phyloP scores from a whole-genome alignment of 2,797 vertebrate genomes.

The Sus cebifrons region DNA sequence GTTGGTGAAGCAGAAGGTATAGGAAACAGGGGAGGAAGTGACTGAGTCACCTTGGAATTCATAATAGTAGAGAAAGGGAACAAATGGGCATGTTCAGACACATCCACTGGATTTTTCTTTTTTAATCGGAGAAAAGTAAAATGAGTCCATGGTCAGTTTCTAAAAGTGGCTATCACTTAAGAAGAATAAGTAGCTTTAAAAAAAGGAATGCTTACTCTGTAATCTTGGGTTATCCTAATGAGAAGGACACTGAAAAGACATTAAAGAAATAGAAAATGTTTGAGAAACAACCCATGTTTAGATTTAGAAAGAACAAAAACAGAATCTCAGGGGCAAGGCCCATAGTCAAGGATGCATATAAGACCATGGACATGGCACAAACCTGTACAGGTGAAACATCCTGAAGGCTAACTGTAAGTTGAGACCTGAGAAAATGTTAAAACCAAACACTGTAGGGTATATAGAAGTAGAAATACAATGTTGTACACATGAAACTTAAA shows the following conservation, averaged over 20 bases:
- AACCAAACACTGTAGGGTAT: background rate
- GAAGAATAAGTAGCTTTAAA: constrained; percentile 65
- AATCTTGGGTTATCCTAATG: constrained; percentile 80
- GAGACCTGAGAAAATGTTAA: constrained; percentile 56
- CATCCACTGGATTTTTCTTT: constrained; percentile 12
- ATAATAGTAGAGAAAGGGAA: constrained; percentile 57
- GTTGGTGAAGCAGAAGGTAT: constrained; percentile 76
- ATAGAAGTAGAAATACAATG: background rate
- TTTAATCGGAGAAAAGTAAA: constrained; percentile 61
- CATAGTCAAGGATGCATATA: background rate
- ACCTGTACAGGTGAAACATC: background rate
- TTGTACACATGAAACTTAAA: background rate
- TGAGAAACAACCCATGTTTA: constrained; percentile 18
- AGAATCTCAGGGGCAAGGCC: constrained; percentile 21
- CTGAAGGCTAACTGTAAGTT: background rate
- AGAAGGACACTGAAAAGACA: constrained; percentile 64
- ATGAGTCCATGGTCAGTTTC: constrained; percentile 62
- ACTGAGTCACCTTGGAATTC: constrained; percentile 75
- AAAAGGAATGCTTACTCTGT: constrained; percentile 71
- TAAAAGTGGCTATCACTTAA: constrained; percentile 66
- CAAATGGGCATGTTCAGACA: constrained; percentile 68
- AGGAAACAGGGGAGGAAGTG: constrained; percentile 67
- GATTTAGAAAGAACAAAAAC: constrained; percentile 71
- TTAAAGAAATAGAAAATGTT: constrained; percentile 50
- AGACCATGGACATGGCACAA: background rate